These are phyloP conservation scores for Sturnira hondurensis DNA, from an alignment of 2,113 vertebrate species.

Conservation along the genomic window DNA sequence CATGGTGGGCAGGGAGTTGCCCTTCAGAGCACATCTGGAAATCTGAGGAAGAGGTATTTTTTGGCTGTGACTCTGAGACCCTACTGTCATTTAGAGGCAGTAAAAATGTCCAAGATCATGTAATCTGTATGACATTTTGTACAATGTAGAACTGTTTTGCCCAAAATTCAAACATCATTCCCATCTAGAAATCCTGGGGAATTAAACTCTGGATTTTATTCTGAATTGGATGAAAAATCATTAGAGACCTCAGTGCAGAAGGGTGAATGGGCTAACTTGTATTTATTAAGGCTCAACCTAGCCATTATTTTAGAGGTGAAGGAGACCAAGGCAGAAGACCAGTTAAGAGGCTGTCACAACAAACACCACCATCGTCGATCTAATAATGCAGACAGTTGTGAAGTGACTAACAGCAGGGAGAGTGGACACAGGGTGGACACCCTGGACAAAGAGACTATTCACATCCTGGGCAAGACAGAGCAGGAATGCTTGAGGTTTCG, in stretches of 20 bases:
- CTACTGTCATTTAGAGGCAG: background rate
- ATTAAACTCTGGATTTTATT: background rate
- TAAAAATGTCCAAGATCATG: background rate
- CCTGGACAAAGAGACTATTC: background rate
- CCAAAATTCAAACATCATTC: background rate
- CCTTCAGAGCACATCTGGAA: background rate
- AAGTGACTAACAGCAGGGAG: background rate
- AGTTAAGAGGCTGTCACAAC: background rate
- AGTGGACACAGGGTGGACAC: too few relatives aligned
- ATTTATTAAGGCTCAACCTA: background rate
- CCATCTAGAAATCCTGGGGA: background rate
- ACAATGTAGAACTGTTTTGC: background rate
- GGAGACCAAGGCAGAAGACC: background rate
- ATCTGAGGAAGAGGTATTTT: background rate
- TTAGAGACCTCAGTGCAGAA: background rate
- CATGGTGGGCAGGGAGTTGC: fast-evolving
- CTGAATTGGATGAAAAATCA: background rate
- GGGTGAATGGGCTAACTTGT: background rate
- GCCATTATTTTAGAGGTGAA: background rate
- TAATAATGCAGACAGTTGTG: background rate
- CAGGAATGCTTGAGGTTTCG: background rate
- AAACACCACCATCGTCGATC: background rate
- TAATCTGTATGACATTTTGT: background rate
- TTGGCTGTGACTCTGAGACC: background rate
- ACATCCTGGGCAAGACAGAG: background rate